Conservation (phyloP, 1,140 invertebrate species). For the Platorchestia sp. region DNA sequence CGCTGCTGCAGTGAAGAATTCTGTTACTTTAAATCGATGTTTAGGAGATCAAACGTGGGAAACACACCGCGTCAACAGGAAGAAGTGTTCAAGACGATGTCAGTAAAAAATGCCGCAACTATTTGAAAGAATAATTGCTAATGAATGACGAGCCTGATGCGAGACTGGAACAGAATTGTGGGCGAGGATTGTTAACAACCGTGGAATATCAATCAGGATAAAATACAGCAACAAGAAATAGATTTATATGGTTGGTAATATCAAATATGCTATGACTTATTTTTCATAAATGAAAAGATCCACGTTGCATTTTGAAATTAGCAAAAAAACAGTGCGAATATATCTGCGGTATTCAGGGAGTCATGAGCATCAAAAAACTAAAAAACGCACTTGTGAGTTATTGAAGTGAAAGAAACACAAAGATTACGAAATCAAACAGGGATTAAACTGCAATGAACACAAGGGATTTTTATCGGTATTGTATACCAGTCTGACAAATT, state of each 20-base stretch:
- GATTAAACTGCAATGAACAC: too few relatives aligned
- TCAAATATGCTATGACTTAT: too few relatives aligned
- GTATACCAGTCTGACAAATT: too few relatives aligned
- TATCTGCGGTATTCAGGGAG: not conserved
- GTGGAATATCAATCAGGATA: not conserved
- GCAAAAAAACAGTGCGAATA: not conserved
- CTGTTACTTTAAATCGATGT: not conserved
- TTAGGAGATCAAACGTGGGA: slow-evolving; percentile 32
- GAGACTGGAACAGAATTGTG: not conserved
- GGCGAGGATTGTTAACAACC: not conserved
- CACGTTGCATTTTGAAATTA: not conserved
- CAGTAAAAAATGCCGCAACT: not conserved
- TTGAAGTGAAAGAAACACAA: too few relatives aligned
- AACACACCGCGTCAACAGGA: not conserved
- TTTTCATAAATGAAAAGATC: not conserved
- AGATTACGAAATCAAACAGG: too few relatives aligned
- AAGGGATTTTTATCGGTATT: too few relatives aligned
- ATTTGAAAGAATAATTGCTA: not conserved
- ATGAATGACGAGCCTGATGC: not conserved
- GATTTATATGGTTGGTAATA: not conserved
- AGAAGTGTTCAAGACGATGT: not conserved
- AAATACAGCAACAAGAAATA: not conserved
- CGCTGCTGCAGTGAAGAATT: not conserved
- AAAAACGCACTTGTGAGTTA: too few relatives aligned
- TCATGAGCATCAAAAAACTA: too few relatives aligned